Evolutionary conservation across 2,113 vertebrate species (phyloP), one percentile per base, ranked within the genome.

Genomic region (Corvus moneduloides): DNA sequence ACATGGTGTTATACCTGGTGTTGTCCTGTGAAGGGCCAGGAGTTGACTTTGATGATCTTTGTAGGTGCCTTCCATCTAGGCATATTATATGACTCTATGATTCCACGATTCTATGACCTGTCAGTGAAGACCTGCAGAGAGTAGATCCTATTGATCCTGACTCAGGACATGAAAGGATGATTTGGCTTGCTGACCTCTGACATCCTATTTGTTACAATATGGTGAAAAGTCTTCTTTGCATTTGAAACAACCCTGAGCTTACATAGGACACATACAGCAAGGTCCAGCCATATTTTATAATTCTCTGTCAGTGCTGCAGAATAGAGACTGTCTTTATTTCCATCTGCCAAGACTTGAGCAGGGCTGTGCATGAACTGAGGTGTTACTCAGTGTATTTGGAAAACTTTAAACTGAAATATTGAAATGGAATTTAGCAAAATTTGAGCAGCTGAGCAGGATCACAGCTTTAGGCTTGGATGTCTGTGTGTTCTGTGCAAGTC

Each of bases 391-490:
- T 2, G 41, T 93, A 87, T 91, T 82, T 96, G 75, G 62, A 72
- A 94, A 94, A 94, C 44, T 80, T 94, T 56, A 66, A 87, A 85
- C 54, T 90, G 96, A 95, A 96, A 91, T 95, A 95, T 75, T 97
- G 87, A 93, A 95, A 79, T 43, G 67, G 67, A 91, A 90, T 94
- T 94, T 79, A 91, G 82, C 62, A 95, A 94, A 94, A 94, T 88
- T 82, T 68, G 85, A 95, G 89, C 92, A 97, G 94, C 82, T 93
- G 92, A 88, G 37, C 92, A 92, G 54, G 62, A 91, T 95, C 84
- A 83, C 94, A 96, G 92, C 85, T 97, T 96, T 95, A 74, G 75
- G 80, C 67, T 90, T 75, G 58, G 46, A 26, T 93, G 78, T 85
- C 94, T 87, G 17, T 91, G 78, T 95, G 87, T 95, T 96, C 94